Evolutionary conservation across 2,888 invertebrate species (phyloP), one percentile per base, ranked within the genome.

Genomic region (Ophonus ardosiacus): DNA sequence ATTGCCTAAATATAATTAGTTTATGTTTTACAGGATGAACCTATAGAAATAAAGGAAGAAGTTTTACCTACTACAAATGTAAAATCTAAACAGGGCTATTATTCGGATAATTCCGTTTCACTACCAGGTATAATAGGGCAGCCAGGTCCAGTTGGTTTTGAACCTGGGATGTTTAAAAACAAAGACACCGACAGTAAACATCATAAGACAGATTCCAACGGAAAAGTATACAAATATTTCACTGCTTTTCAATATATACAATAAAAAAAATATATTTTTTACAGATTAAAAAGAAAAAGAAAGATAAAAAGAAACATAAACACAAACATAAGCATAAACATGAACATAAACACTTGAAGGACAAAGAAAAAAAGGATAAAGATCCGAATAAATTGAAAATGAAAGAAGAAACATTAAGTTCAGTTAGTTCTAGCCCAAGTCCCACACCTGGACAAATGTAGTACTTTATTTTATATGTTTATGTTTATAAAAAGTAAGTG

Each of bases 271-370:
- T 65, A 38, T 6, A 65, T 18, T 68, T 86, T 81, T 87, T 88
- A 43, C 88, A 90, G 87, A 88, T 89, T 80, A 95, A 95, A 91
- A 95, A 96, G 90, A 96, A 96, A 88, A 95, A 96, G 71, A 96
- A 96, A 88, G 95, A 96, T 88, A 96, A 95, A 89, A 94, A 97
- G 91, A 98, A 98, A 90, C 97, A 98, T 90, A 98, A 97, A 90
- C 97, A 98, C 89, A 97, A 97, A 89, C 96, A 97, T 90, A 97
- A 97, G 88, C 96, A 97, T 89, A 96, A 93, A 87, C 93, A 93
- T 86, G 92, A 94, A 86, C 93, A 94, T 87, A 93, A 93, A 86
- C 92, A 93, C 87, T 90, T 91, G 86, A 88, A 92, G 87, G 91
- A 94, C 79, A 93, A 94, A 89, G 92, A 92, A 84, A 91, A 89